phyloP scores from a whole-genome alignment of 2,888 invertebrate species.

The Elysia crispata region DNA sequence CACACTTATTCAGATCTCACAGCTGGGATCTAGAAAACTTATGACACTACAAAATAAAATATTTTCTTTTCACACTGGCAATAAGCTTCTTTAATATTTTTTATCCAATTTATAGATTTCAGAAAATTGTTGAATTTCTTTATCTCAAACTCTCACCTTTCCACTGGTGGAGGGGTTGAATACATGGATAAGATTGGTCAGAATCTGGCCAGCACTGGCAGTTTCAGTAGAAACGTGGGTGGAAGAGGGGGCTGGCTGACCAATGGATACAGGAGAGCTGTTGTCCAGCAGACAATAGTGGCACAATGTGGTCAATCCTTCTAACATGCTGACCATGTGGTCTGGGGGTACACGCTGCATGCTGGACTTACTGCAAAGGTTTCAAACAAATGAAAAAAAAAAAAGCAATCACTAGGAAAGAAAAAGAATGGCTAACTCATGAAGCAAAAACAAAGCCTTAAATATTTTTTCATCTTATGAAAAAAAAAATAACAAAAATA shows the following conservation, averaged over 20 bases:
- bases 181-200: conserved; percentile 88
- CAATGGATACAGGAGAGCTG: conserved; percentile 71
- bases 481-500: not conserved
- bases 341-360: conserved; percentile 82
- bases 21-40: no score
- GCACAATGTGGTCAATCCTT: conserved; percentile 87
- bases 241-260: conserved; percentile 69
- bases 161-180: conserved; percentile 83
- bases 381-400: no score
- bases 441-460: not conserved
- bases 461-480: not conserved
- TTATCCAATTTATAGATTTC: no score
- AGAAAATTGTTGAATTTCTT: no score
- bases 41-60: no score
- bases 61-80: no score
- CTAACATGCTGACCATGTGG: conserved; percentile 87
- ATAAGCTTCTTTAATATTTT: no score
- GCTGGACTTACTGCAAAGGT: conserved; percentile 2
- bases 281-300: conserved; percentile 88
- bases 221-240: conserved; percentile 77
- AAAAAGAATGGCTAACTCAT: no score
- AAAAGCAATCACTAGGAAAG: no score
- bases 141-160: conserved; percentile 56
- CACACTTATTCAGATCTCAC: no score
- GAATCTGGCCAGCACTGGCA: conserved; percentile 82